These are phyloP conservation scores for Chamaetylas fuelleborni DNA, from an alignment of 2,113 vertebrate genomes.

Conservation along the genomic window DNA sequence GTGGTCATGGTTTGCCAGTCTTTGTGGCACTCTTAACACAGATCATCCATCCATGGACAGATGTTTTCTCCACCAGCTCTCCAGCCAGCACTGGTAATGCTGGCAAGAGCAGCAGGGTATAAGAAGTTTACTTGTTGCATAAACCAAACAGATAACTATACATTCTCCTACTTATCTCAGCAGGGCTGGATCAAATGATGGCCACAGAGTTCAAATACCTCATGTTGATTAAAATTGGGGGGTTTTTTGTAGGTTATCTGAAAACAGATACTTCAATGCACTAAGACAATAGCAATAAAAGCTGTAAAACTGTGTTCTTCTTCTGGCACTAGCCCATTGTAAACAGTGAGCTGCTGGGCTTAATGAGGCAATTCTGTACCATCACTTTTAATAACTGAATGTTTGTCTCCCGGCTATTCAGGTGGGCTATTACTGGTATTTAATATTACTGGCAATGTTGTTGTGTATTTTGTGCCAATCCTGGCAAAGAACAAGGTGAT, in stretches of 20 bases:
- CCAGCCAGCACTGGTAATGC: rapidly evolving
- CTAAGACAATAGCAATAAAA: conserved; percentile 22
- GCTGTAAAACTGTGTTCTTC: conserved; percentile 21
- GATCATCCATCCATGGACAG: background rate
- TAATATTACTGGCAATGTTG: conserved; percentile 52
- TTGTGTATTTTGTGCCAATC: background rate
- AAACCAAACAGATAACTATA: background rate
- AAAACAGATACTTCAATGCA: conserved; percentile 11
- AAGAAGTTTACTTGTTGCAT: background rate
- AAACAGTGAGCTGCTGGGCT: conserved; percentile 23
- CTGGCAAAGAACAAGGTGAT: background rate
- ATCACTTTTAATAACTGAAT: conserved; percentile 53
- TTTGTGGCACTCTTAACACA: rapidly evolving
- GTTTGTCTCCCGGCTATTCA: conserved; percentile 58
- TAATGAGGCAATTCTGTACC: conserved; percentile 44
- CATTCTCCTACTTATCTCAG: background rate
- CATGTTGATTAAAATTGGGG: background rate
- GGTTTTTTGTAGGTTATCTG: background rate
- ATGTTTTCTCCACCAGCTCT: background rate
- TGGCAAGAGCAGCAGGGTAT: background rate
- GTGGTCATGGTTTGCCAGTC: rapidly evolving
- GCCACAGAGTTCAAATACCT: background rate
- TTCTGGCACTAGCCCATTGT: conserved; percentile 23
- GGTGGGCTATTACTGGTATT: conserved; percentile 54
- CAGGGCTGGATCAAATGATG: background rate